phyloP scores from a whole-genome alignment of 2,797 vertebrate genomes.

The Capromys pilorides region DNA sequence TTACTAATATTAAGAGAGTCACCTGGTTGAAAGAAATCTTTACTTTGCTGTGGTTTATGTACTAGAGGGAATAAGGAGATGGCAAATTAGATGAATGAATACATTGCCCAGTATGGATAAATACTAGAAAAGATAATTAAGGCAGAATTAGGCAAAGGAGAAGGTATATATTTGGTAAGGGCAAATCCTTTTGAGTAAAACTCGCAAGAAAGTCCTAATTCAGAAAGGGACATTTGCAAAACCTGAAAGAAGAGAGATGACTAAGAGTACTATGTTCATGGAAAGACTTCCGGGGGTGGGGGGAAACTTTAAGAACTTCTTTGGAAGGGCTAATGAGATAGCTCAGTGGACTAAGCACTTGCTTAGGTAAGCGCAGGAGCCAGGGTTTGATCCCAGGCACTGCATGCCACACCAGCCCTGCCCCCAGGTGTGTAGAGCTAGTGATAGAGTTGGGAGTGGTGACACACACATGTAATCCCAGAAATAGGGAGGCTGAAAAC shows the following conservation, averaged over 20 bases:
- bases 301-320: not conserved
- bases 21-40: not conserved
- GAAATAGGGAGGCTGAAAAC: too few relatives aligned
- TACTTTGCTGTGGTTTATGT: not conserved
- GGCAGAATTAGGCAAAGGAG: not conserved
- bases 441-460: too few relatives aligned
- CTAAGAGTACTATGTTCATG: not conserved
- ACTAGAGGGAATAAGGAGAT: not conserved
- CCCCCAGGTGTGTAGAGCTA: too few relatives aligned
- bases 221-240: slow-evolving; percentile 10
- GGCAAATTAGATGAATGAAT: not conserved
- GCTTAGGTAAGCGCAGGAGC: too few relatives aligned
- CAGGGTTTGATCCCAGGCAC: too few relatives aligned
- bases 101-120: not conserved
- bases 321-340: too few relatives aligned
- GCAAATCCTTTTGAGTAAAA: not conserved
- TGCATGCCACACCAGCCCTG: too few relatives aligned
- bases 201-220: slow-evolving; percentile 6
- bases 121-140: not conserved
- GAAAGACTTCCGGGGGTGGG: not conserved
- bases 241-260: not conserved
- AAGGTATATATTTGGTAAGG: too few relatives aligned
- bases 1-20: not conserved
- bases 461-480: too few relatives aligned
- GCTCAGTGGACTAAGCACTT: too few relatives aligned